phyloP scores from a whole-genome alignment of 2,113 vertebrate species.

The Gambusia holbrooki region DNA sequence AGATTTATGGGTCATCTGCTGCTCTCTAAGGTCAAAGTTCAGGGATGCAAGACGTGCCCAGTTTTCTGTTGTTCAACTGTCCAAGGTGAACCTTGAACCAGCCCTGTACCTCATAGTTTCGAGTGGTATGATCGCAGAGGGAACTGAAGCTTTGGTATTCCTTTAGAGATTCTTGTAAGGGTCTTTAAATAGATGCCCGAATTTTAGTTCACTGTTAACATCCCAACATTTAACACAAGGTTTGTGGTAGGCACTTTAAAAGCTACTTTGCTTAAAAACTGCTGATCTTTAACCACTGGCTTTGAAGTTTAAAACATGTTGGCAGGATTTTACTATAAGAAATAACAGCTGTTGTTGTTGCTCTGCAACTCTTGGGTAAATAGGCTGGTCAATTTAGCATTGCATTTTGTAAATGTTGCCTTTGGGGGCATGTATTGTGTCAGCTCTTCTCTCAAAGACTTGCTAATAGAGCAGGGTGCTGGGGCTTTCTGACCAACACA shows the following conservation, averaged over 20 bases:
- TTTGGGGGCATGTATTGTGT: conserved; percentile 33
- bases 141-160: not conserved
- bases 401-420: conserved; percentile 50
- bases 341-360: not conserved
- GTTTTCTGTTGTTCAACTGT: conserved; percentile 76
- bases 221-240: not conserved
- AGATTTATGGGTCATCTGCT: conserved; percentile 78
- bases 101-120: conserved; percentile 52
- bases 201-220: conserved; percentile 33
- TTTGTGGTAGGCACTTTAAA: not conserved
- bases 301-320: not conserved
- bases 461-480: conserved; percentile 72
- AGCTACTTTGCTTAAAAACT: not conserved
- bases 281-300: not conserved
- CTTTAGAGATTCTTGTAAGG: not conserved
- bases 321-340: not conserved
- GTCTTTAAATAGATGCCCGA: conserved; percentile 9
- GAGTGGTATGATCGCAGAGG: conserved; percentile 2
- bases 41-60: conserved; percentile 73
- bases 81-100: conserved; percentile 73
- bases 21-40: conserved; percentile 73
- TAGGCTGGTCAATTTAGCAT: conserved; percentile 43
- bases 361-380: conserved; percentile 24
- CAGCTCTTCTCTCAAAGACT: conserved; percentile 70
- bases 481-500: conserved; percentile 73